Evolutionary conservation across 2,113 vertebrate genomes (phyloP), one percentile per base, ranked within the genome.

Genomic region (Albula goreensis): DNA sequence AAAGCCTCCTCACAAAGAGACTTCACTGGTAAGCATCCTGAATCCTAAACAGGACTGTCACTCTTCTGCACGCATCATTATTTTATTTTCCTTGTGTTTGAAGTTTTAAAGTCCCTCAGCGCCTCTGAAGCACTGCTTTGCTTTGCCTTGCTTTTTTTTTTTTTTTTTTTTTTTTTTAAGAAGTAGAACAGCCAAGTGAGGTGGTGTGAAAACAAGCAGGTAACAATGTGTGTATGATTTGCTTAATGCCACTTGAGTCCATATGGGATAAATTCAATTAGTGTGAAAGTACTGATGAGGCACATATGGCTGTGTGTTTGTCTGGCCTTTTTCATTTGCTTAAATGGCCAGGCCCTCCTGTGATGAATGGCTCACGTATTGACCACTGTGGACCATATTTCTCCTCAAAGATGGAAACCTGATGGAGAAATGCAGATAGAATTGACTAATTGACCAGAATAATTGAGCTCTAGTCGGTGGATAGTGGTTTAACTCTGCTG

Each of bases 241-340:
- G 87, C 92, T 92, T 91, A 92, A 93, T 94, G 90, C 90, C 92
- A 94, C 93, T 95, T 92, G 89, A 93, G 94, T 94, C 93, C 89
- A 89, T 93, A 90, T 91, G 92, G 94, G 92, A 93, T 95, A 91
- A 94, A 95, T 93, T 93, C 95, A 97, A 96, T 98, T 97, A 97
- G 92, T 89, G 90, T 94, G 92, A 96, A 96, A 96, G 96, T 95
- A 93, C 92, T 90, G 93, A 92, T 93, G 96, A 91, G 94, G 94
- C 95, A 94, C 96, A 97, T 96, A 94, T 96, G 96, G 94, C 91
- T 88, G n/a, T 92, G 93, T 97, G 96, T 97, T 97, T 98, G 94
- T 96, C 95, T 94, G 93, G 92, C 94, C 94, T 94, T 95, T 97
- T 96, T 97, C 96, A 97, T 97, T 97, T 96, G 92, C 95, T 96